Evolutionary conservation across 1,140 invertebrate genomes (phyloP).

Genomic region (Chironomus tepperi): DNA sequence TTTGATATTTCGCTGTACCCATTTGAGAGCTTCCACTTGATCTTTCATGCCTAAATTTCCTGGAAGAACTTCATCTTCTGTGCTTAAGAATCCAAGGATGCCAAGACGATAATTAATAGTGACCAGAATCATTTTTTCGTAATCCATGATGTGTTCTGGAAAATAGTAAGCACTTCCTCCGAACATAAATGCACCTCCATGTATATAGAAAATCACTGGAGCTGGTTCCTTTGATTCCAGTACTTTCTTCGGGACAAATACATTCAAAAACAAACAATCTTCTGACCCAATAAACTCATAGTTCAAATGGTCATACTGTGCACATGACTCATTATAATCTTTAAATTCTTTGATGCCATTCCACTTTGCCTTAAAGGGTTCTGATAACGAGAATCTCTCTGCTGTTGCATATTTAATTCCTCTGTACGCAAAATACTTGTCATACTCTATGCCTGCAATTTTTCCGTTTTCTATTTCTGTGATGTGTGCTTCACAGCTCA

Average conservation of each 20-base stretch:
- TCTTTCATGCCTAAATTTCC: conserved; percentile 59
- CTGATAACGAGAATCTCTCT: conserved; percentile 42
- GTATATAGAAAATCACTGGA: conserved; percentile 39
- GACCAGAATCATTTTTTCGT: conserved; percentile 49
- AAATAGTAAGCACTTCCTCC: conserved; percentile 45
- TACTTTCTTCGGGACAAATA: conserved; percentile 39
- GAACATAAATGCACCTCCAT: conserved; percentile 43
- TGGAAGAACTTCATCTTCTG: conserved; percentile 45
- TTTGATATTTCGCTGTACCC: conserved; percentile 50
- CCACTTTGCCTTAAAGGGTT: conserved; percentile 25
- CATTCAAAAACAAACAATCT: conserved; percentile 47
- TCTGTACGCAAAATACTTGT: conserved; percentile 45
- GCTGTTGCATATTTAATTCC: conserved; percentile 51
- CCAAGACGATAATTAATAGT: conserved; percentile 57
- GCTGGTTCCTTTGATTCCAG: conserved; percentile 35
- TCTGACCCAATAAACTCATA: conserved; percentile 38
- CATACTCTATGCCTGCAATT: conserved; percentile 42
- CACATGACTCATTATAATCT: conserved; percentile 24
- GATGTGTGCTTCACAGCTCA: conserved; percentile 11
- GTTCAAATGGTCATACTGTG: conserved; percentile 23
- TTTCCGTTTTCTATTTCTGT: conserved; percentile 29
- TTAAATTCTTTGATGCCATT: conserved; percentile 29
- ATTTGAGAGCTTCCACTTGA: conserved; percentile 51
- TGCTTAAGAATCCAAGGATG: conserved; percentile 50
- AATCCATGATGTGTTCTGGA: conserved; percentile 48